Conservation (phyloP, 2,797 vertebrate genomes). For the Gephyroberyx darwinii region DNA sequence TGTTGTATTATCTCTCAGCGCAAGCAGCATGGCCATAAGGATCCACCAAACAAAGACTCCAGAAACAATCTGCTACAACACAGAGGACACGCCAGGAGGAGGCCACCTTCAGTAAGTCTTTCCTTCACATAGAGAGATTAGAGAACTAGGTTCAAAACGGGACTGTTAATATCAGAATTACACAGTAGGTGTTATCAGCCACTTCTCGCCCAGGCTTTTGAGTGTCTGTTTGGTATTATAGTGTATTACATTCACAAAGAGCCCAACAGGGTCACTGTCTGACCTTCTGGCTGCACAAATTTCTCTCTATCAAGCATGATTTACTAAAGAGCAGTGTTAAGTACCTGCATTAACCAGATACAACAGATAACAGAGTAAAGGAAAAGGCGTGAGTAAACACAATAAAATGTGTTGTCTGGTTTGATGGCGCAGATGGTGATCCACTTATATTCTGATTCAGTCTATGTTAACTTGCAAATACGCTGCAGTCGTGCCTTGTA, state of each 20-base stretch:
- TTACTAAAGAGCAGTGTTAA: slow-evolving; percentile 27
- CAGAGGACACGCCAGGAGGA: slow-evolving; percentile 52
- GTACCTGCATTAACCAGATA: slow-evolving; percentile 1
- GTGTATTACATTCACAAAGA: slow-evolving; percentile 26
- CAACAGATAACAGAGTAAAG: neutral
- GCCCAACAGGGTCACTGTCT: slow-evolving; percentile 20
- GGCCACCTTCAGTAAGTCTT: slow-evolving; percentile 35
- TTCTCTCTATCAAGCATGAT: neutral
- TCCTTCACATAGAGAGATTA: slow-evolving; percentile 29
- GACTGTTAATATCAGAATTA: slow-evolving; percentile 16
- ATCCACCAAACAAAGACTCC: slow-evolving; percentile 69
- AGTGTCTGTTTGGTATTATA: slow-evolving; percentile 12
- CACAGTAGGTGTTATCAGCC: slow-evolving; percentile 8
- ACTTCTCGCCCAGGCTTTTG: slow-evolving; percentile 10
- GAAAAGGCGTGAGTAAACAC: slow-evolving; percentile 12
- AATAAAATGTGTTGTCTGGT: slow-evolving; percentile 1
- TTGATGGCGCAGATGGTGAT: neutral
- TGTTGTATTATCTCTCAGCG: slow-evolving; percentile 69
- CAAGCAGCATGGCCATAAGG: slow-evolving; percentile 71
- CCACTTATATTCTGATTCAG: neutral
- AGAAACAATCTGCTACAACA: slow-evolving; percentile 42
- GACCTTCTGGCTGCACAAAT: slow-evolving; percentile 9
- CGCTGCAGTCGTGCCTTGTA: neutral
- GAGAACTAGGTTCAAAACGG: slow-evolving; percentile 14
- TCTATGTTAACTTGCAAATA: neutral